Evolutionary conservation across 1,140 invertebrate genomes (phyloP).

Genomic region (Phocides pigmalion): DNA sequence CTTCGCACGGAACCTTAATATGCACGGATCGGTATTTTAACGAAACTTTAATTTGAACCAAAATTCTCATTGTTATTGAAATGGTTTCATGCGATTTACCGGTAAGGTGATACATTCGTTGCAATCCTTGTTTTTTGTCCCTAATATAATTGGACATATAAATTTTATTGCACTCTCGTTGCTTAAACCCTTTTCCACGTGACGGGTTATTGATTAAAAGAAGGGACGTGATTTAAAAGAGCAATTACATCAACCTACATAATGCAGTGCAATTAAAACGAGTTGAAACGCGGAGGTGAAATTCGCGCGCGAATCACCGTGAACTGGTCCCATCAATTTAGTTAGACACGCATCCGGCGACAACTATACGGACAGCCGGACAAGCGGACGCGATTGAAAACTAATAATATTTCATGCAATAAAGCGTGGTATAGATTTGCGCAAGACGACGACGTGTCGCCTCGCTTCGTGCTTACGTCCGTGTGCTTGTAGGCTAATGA

Average conservation of each 20-base stretch:
- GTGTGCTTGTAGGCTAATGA: constrained; percentile 39
- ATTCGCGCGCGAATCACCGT: constrained; percentile 50
- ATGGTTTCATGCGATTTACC: constrained; percentile 39
- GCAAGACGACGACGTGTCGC: constrained; percentile 41
- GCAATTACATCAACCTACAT: constrained; percentile 51
- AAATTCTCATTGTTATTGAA: constrained; percentile 56
- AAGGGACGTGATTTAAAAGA: constrained; percentile 52
- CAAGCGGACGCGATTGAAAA: constrained; percentile 57
- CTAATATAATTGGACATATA: constrained; percentile 69
- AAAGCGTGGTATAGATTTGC: constrained; percentile 41
- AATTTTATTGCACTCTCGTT: constrained; percentile 61
- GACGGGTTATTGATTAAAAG: constrained; percentile 47
- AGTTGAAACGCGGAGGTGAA: constrained; percentile 55
- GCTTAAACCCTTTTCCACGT: constrained; percentile 42
- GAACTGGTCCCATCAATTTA: constrained; percentile 65
- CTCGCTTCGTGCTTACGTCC: constrained; percentile 27
- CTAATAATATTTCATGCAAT: constrained; percentile 46
- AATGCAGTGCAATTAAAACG: constrained; percentile 60
- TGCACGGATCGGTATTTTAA: constrained; percentile 56
- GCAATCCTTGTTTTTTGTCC: constrained; percentile 45
- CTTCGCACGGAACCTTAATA: constrained; percentile 44
- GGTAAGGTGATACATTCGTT: constrained; percentile 57
- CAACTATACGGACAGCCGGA: constrained; percentile 53
- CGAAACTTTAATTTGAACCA: constrained; percentile 63
- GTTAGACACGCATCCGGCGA: constrained; percentile 61